Conservation (phyloP, 2,113 vertebrate species). For the Motacilla alba region DNA sequence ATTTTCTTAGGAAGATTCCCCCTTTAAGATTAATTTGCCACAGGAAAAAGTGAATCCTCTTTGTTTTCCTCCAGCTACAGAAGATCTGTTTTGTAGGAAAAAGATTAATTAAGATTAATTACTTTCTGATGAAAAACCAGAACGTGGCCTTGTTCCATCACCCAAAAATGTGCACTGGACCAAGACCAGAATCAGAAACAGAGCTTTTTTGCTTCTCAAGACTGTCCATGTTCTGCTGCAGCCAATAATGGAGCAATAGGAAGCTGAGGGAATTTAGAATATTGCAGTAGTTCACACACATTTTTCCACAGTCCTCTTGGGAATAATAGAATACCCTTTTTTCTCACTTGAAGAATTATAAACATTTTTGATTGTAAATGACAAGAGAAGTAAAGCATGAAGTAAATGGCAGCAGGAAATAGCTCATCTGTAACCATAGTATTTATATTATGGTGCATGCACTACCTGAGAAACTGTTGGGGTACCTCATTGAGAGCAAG, state of each 20-base stretch:
- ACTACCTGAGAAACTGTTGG: not conserved
- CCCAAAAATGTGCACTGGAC: not conserved
- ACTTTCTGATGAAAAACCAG: constrained; percentile 17
- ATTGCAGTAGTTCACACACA: not conserved
- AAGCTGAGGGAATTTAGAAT: not conserved
- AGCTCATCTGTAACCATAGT: not conserved
- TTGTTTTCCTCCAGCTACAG: not conserved
- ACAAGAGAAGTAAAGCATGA: not conserved
- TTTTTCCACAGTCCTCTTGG: not conserved
- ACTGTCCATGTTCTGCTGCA: not conserved
- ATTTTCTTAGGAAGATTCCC: constrained; percentile 36
- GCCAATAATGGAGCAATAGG: not conserved
- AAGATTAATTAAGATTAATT: constrained; percentile 47
- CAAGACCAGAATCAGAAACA: not conserved
- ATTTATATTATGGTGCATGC: not conserved
- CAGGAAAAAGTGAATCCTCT: not conserved
- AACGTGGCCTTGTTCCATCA: constrained; percentile 28
- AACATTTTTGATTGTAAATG: constrained; percentile 1
- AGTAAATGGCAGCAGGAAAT: not conserved
- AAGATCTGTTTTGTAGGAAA: constrained; percentile 5
- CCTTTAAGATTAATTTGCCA: constrained; percentile 53
- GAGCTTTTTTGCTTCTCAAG: not conserved
- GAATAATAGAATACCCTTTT: not conserved
- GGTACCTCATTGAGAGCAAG: not conserved
- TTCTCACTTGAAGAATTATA: not conserved